Evolutionary conservation across 2,113 vertebrate species (phyloP).

Genomic region (Okapia johnstoni): DNA sequence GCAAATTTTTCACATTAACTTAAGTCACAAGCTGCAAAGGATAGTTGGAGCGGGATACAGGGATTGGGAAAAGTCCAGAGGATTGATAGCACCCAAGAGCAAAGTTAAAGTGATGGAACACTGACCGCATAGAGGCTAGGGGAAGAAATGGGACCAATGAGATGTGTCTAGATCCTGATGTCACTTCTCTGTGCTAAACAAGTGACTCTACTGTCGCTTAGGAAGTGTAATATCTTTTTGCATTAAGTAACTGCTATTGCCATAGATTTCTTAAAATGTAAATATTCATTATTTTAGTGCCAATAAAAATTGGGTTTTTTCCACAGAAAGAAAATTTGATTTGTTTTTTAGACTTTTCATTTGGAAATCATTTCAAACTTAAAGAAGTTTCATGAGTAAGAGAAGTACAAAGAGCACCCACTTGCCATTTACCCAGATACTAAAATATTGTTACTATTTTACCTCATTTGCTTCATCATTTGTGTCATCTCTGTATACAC

Average conservation of each 20-base stretch:
- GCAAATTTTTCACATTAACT: not conserved
- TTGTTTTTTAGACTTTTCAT: not conserved
- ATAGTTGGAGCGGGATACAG: not conserved
- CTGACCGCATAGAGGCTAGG: not conserved
- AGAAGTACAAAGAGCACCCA: not conserved
- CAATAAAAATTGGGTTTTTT: not conserved
- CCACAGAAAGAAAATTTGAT: not conserved
- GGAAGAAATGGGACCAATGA: not conserved
- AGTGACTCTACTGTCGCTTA: not conserved
- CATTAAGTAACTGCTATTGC: not conserved
- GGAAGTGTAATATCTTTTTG: not conserved
- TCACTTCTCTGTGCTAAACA: not conserved
- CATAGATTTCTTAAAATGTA: slow-evolving; percentile 5
- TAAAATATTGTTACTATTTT: not conserved
- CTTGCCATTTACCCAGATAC: not conserved
- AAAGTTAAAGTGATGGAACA: not conserved
- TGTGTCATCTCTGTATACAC: not conserved
- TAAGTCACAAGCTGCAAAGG: not conserved
- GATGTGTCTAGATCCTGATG: not conserved
- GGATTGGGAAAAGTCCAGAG: not conserved
- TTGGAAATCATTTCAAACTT: slow-evolving; percentile 41
- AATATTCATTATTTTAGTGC: not conserved
- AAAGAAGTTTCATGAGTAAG: not conserved
- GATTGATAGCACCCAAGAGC: not conserved
- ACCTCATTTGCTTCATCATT: not conserved